These are phyloP conservation scores for Sebastes dallii DNA, from an alignment of 2,797 vertebrate species.

Conservation along the genomic window DNA sequence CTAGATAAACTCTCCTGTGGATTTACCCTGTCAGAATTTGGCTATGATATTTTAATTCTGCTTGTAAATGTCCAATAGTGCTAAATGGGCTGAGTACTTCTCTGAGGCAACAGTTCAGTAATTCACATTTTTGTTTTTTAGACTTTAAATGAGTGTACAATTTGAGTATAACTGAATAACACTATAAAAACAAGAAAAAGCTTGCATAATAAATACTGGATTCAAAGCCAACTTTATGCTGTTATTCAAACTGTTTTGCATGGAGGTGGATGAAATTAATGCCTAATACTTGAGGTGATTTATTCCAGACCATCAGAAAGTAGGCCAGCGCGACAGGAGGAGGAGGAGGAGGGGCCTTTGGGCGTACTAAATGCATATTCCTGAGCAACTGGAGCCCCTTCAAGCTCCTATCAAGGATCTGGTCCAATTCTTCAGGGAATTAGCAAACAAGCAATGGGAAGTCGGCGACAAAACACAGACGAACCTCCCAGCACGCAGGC, in stretches of 20 bases:
- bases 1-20: neutral
- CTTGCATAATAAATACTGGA: neutral
- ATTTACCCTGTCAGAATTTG: neutral
- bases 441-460: slow-evolving; percentile 92
- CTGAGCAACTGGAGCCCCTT: slow-evolving; percentile 74
- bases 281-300: slow-evolving; percentile 55
- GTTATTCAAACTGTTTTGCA: slow-evolving; percentile 7
- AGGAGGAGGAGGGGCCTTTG: slow-evolving; percentile 48
- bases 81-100: neutral
- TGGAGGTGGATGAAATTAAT: slow-evolving; percentile 40
- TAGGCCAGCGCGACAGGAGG: slow-evolving; percentile 54
- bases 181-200: neutral
- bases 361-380: slow-evolving; percentile 74
- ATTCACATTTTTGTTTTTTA: neutral
- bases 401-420: slow-evolving; percentile 77
- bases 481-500: slow-evolving; percentile 94
- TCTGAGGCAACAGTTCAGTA: neutral
- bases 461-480: slow-evolving; percentile 92
- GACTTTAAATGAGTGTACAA: neutral
- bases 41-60: neutral
- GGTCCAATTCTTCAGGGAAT: slow-evolving; percentile 84
- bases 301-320: slow-evolving; percentile 65
- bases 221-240: neutral
- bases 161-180: neutral
- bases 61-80: neutral